Evolutionary conservation across 2,888 invertebrate species (phyloP), one percentile per base, ranked within the genome.

Genomic region (Hirtodrosophila confusa): DNA sequence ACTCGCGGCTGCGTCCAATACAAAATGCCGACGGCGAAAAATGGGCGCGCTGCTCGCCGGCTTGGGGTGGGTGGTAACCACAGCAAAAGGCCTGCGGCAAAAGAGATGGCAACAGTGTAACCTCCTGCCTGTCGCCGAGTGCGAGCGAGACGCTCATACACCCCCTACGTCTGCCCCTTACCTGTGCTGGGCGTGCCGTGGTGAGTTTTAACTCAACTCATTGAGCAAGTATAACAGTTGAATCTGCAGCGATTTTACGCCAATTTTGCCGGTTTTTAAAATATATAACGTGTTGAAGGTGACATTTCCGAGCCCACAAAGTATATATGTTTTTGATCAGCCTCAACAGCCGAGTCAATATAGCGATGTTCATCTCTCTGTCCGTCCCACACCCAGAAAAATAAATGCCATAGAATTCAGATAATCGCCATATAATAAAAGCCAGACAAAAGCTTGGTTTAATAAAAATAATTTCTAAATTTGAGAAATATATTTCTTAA

Each of bases 11-110:
- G 65, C 67, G 61, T 69, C 70, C 76, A 77, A 77, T 77, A 79
- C 79, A 74, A 76, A 78, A 78, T 78, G 76, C 79, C 79, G 79
- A 70, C 74, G 78, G 78, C 76, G 65, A 78, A 84, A 78, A 84
- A 78, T 78, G 85, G 80, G 80, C 75, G 77, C 80, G 66, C 35
- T 66, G 56, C 63, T 55, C 40, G 49, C 50, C 27, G 6, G 33
- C 5, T 12, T 69, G 44, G 74, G 75, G 75, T 77, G 78, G 74
- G 78, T 78, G 70, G 64, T 7, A 37, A 54, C 56, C 23, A 55
- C 55, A 43, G 24, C 35, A 8, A 37, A 33, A 56, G 24, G 24
- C 8, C n/a, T 4, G 6, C 35, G 10, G 24, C 29, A 37, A 51
- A 24, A 39, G 53, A 45, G 37, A 70, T 44, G 36, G 9, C 55